These are phyloP conservation scores for Trichogramma pretiosum DNA, from an alignment of 1,140 invertebrate species.

Conservation along the genomic window DNA sequence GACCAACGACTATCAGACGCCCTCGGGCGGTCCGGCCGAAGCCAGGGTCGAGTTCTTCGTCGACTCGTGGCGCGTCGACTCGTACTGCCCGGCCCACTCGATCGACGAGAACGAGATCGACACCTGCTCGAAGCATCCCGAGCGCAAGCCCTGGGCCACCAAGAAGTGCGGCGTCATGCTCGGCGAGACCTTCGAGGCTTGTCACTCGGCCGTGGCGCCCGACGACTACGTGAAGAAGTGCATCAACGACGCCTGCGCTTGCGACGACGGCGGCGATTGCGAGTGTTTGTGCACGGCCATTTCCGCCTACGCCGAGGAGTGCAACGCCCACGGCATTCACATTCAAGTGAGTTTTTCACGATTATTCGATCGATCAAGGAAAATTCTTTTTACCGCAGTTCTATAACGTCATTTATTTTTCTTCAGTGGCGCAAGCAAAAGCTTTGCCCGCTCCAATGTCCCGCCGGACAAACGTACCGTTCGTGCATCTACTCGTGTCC, in stretches of 20 bases:
- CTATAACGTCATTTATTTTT: too few species aligned
- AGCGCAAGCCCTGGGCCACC: conserved; percentile 69
- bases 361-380: background rate
- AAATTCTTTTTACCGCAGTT: too few species aligned
- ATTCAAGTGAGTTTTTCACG: conserved; percentile 40
- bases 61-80: conserved; percentile 78
- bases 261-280: conserved; percentile 79
- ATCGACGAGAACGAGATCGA: conserved; percentile 45
- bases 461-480: conserved; percentile 69
- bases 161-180: conserved; percentile 67
- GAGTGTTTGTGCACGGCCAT: conserved; percentile 82
- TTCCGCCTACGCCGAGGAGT: conserved; percentile 76
- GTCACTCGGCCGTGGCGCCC: conserved; percentile 70
- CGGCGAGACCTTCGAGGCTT: conserved; percentile 60
- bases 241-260: conserved; percentile 75
- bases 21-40: conserved; percentile 65
- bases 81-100: conserved; percentile 57
- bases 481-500: conserved; percentile 76
- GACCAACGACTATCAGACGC: conserved; percentile 75
- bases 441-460: conserved; percentile 82
- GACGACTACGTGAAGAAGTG: conserved; percentile 62
- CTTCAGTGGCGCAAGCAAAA: conserved; percentile 66
- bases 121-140: conserved; percentile 63
- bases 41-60: conserved; percentile 67
- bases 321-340: conserved; percentile 59